Percentiles rank a stretch among this genome's conserved stretches.
Evolutionary conservation across 2,113 vertebrate genomes (phyloP).

Genomic region (Boleophthalmus pectinirostris): DNA sequence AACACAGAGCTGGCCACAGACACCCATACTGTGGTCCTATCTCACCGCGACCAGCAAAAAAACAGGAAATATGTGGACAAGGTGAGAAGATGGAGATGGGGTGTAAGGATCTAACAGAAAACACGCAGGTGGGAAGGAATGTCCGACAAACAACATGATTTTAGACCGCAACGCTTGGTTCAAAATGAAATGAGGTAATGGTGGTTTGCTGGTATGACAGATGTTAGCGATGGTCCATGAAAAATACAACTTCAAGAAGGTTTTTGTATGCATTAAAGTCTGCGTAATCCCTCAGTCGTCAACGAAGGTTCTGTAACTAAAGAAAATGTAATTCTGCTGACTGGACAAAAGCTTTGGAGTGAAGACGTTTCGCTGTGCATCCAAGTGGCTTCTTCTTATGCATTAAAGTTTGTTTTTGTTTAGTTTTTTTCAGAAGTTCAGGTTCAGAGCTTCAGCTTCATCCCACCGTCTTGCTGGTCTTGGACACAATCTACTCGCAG

Average conservation of each 20-base stretch:
- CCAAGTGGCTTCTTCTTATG: too few relatives aligned
- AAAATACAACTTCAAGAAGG: neutral
- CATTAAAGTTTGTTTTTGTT: too few relatives aligned
- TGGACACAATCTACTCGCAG: neutral
- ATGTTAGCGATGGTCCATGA: neutral
- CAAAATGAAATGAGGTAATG: neutral
- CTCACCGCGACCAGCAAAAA: constrained; percentile 81
- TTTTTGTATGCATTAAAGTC: neutral
- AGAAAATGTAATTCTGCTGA: too few relatives aligned
- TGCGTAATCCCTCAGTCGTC: too few relatives aligned
- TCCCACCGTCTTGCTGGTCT: neutral
- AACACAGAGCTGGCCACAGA: constrained; percentile 86
- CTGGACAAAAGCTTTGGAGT: too few relatives aligned
- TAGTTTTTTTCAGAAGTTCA: too few relatives aligned
- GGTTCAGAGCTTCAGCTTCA: neutral
- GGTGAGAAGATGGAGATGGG: constrained; percentile 32
- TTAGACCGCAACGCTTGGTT: neutral
- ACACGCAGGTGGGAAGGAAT: constrained; percentile 28
- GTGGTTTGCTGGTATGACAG: neutral
- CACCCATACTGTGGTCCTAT: constrained; percentile 83
- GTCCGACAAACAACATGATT: neutral
- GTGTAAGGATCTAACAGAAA: constrained; percentile 29
- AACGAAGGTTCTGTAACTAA: too few relatives aligned
- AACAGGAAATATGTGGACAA: constrained; percentile 59
- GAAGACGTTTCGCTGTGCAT: too few relatives aligned